Conservation (phyloP, 2,113 vertebrate species). For the Eubucco bourcierii region DNA sequence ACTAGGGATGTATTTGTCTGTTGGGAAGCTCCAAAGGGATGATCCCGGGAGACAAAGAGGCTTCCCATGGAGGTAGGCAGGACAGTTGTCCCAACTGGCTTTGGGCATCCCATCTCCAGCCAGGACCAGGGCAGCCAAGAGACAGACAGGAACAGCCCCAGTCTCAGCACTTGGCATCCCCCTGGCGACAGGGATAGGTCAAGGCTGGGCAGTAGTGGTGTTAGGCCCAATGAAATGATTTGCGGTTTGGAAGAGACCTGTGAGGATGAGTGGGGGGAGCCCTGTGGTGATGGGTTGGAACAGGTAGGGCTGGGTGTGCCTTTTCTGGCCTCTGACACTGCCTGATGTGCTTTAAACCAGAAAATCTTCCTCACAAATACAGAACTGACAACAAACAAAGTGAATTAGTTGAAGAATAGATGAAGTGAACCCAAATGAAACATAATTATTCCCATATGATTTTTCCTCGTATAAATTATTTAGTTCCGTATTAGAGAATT, state of each 20-base stretch:
- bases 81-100: rapidly evolving
- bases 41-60: rapidly evolving
- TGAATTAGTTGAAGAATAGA: neutral
- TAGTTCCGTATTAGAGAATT: neutral
- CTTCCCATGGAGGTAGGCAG: rapidly evolving
- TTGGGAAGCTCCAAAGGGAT: neutral
- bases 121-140: neutral
- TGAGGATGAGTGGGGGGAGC: neutral
- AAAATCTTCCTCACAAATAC: neutral
- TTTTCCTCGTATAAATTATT: neutral
- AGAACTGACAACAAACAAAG: neutral
- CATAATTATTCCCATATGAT: neutral
- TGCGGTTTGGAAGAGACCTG: neutral
- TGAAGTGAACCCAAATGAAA: neutral
- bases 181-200: neutral
- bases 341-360: neutral
- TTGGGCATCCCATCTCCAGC: rapidly evolving
- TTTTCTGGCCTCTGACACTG: neutral
- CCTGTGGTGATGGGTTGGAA: rapidly evolving
- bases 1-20: neutral
- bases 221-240: neutral
- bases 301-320: neutral
- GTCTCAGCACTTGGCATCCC: neutral
- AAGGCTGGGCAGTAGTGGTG: rapidly evolving
- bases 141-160: neutral